Conservation (phyloP, 1,140 invertebrate species). For the Caerostris extrusa region DNA sequence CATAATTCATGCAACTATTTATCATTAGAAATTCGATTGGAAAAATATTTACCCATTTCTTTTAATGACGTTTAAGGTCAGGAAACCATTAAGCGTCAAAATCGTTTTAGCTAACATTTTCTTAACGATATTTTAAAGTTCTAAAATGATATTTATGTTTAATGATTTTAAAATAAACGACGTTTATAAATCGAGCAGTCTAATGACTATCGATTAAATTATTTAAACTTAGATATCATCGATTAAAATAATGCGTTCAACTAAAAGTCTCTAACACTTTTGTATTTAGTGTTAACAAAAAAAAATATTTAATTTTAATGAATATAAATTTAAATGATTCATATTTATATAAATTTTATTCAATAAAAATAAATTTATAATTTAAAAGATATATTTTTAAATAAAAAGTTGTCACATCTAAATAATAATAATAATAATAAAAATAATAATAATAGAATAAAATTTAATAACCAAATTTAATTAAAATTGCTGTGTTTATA, state of each 20-base stretch:
- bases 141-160: neutral
- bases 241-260: too few species aligned
- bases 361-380: too few species aligned
- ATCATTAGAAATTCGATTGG: neutral
- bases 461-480: neutral
- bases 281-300: too few species aligned
- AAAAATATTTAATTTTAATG: too few species aligned
- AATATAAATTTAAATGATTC: too few species aligned
- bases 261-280: too few species aligned
- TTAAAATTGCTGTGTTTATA: neutral
- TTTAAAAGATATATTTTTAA: too few species aligned
- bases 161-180: neutral
- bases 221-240: neutral
- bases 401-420: too few species aligned
- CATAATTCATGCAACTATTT: neutral
- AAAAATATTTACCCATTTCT: neutral
- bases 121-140: neutral
- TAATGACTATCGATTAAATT: neutral
- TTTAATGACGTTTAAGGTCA: neutral
- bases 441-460: too few species aligned
- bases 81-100: neutral
- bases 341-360: too few species aligned
- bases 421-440: too few species aligned
- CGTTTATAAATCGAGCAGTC: neutral
- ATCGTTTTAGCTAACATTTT: neutral